Conservation (phyloP, 1,140 invertebrate species). For the Patella vulgata region DNA sequence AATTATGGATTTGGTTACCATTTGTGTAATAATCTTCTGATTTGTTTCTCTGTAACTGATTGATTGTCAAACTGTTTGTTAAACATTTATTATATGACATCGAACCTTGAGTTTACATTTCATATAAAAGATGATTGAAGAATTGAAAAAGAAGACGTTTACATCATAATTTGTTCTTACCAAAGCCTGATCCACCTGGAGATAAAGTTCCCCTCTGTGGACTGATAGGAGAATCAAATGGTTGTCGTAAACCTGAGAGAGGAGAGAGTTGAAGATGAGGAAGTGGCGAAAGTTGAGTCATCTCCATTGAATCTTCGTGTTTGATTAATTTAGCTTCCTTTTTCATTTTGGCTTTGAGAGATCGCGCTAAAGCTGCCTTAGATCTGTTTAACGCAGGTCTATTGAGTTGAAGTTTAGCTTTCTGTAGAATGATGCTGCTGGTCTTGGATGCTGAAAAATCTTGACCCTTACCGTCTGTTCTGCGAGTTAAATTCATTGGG, state of each 20-base stretch:
- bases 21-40: too few species aligned
- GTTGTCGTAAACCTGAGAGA: conserved; percentile 8
- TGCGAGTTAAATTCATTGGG: conserved; percentile 24
- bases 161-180: conserved; percentile 13
- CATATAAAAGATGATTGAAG: too few species aligned
- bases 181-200: conserved; percentile 13
- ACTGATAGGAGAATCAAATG: conserved; percentile 23
- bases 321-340: conserved; percentile 47
- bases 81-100: too few species aligned
- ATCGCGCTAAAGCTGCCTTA: conserved; percentile 58
- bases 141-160: too few species aligned
- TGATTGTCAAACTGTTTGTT: too few species aligned
- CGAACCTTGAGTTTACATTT: too few species aligned
- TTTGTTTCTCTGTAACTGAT: too few species aligned
- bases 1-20: too few species aligned
- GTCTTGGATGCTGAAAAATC: conserved; percentile 26
- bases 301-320: conserved; percentile 25
- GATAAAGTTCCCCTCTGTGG: conserved; percentile 12
- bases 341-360: conserved; percentile 63
- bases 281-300: conserved; percentile 10
- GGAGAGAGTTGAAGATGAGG: conserved; percentile 19
- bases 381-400: conserved; percentile 56
- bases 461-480: conserved; percentile 22
- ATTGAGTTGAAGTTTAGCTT: conserved; percentile 61
- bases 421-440: conserved; percentile 50